Conservation (phyloP, 2,113 vertebrate genomes). For the Irena cyanogastra region DNA sequence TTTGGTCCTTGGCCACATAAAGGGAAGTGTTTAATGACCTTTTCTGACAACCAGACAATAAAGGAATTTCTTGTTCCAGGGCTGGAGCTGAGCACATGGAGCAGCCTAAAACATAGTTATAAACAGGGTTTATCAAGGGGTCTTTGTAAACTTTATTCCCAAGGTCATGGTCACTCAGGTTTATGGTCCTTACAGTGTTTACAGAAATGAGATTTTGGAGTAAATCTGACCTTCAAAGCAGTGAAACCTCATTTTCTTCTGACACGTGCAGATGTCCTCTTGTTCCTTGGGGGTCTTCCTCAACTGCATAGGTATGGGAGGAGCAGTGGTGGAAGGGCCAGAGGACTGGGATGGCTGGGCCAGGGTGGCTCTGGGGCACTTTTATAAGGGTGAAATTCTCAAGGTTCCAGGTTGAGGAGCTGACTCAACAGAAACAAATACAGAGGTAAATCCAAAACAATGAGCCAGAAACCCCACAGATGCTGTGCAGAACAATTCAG, state of each 20-base stretch:
- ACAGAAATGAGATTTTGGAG: background rate
- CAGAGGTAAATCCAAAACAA: background rate
- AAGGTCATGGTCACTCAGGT: background rate
- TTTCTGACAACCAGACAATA: background rate
- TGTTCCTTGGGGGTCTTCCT: background rate
- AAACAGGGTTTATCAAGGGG: background rate
- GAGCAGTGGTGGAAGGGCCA: background rate
- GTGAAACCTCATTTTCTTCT: background rate
- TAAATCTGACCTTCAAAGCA: background rate
- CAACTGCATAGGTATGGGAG: fast-evolving
- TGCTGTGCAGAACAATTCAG: background rate
- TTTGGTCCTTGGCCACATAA: background rate
- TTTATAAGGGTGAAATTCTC: background rate
- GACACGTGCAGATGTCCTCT: background rate
- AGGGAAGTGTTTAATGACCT: background rate
- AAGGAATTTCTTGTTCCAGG: background rate
- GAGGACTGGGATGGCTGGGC: background rate
- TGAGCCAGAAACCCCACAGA: background rate
- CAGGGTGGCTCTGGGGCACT: background rate
- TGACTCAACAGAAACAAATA: background rate
- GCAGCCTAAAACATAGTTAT: background rate
- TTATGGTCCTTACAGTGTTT: background rate
- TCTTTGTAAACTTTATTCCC: background rate
- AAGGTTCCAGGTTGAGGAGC: background rate
- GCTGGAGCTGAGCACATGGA: background rate